These are phyloP conservation scores for Acrobasis consociella DNA, from an alignment of 2,888 invertebrate species.

Conservation along the genomic window DNA sequence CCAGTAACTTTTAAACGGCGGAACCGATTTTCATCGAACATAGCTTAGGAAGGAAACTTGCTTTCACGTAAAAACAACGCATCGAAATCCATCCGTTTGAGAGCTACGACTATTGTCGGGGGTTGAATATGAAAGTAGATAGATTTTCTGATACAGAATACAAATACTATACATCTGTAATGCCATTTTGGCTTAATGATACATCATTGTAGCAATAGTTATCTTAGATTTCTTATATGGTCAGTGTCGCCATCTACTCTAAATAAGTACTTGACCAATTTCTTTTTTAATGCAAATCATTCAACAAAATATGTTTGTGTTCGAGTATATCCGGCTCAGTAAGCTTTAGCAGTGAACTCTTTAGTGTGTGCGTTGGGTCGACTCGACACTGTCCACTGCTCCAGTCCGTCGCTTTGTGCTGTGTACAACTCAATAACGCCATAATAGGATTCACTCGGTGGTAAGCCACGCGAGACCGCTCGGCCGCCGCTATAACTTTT, in stretches of 20 bases:
- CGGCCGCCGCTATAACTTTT: constrained; percentile 50
- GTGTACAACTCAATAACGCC: constrained; percentile 72
- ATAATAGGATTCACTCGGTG: constrained; percentile 74
- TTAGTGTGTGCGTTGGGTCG: constrained; percentile 34
- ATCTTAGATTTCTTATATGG: no score
- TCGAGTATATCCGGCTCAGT: background rate
- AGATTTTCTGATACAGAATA: background rate
- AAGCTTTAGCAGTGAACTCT: background rate
- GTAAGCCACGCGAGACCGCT: constrained; percentile 67
- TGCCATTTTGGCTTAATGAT: no score
- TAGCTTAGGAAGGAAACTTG: no score
- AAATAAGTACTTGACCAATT: background rate
- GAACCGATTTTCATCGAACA: no score
- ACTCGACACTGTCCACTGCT: constrained; percentile 45
- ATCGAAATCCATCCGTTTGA: no score
- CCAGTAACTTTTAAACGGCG: no score
- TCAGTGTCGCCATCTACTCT: background rate
- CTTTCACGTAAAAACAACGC: no score
- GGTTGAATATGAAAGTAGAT: no score
- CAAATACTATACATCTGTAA: no score
- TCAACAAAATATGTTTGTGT: background rate
- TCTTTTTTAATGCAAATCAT: background rate
- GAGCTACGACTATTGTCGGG: no score
- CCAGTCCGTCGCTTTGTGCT: constrained; percentile 51
- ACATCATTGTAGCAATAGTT: no score